Percentiles rank a stretch among this genome's conserved stretches.
These are phyloP conservation scores for Addax nasomaculatus DNA, from an alignment of 2,113 vertebrate genomes.

Conservation along the genomic window DNA sequence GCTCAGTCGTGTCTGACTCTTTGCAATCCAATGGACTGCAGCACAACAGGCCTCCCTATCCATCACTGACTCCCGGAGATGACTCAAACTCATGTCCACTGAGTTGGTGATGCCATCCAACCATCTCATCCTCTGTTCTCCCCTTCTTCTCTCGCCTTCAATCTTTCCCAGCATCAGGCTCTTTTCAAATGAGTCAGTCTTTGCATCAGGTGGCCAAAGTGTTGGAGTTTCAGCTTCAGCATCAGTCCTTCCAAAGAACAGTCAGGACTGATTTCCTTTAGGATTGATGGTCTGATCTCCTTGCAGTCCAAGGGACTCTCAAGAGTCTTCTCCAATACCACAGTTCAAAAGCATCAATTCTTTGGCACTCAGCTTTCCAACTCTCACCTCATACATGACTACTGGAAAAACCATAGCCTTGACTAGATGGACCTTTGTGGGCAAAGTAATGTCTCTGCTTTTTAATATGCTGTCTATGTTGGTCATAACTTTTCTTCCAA, in stretches of 20 bases:
- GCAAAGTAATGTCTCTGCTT: background rate
- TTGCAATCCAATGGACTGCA: background rate
- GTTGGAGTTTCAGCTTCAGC: background rate
- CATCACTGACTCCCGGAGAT: background rate
- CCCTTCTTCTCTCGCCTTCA: accelerated
- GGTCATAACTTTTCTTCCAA: background rate
- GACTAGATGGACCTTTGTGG: background rate
- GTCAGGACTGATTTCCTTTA: background rate
- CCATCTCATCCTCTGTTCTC: background rate
- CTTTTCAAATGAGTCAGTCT: background rate
- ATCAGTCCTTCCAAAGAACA: background rate
- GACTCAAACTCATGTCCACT: background rate
- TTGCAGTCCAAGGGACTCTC: background rate
- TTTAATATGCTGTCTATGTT: background rate
- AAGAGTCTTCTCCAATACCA: background rate
- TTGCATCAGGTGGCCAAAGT: too few relatives aligned
- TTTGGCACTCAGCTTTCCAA: background rate
- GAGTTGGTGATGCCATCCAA: background rate
- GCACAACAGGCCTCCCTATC: accelerated
- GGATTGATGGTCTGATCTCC: background rate
- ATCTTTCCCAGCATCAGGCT: background rate
- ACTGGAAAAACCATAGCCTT: background rate
- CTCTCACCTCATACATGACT: background rate
- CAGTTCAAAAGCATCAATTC: background rate
- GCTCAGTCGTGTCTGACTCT: background rate